A percentile compares a stretch with the other conserved stretches of the same genome.
Evolutionary conservation across 2,797 vertebrate species (phyloP).

Genomic region (Xyrichtys novacula): DNA sequence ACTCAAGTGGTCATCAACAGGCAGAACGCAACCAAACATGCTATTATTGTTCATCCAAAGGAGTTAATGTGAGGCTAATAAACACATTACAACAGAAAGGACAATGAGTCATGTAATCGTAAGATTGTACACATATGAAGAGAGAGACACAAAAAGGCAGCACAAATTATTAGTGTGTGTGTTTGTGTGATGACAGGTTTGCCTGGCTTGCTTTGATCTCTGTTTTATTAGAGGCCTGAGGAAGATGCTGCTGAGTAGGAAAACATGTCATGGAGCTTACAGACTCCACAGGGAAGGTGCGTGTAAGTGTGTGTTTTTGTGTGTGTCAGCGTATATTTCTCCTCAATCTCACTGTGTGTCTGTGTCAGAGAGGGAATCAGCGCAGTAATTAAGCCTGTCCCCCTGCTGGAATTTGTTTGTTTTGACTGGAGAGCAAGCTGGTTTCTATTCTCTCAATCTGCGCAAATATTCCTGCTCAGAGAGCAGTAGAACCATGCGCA

Average conservation of each 20-base stretch:
- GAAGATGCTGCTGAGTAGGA: slow-evolving; percentile 79
- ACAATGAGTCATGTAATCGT: slow-evolving; percentile 49
- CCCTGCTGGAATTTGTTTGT: slow-evolving; percentile 45
- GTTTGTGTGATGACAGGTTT: slow-evolving; percentile 72
- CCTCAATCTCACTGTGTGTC: slow-evolving; percentile 17
- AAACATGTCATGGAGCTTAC: slow-evolving; percentile 76
- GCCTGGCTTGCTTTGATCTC: slow-evolving; percentile 75
- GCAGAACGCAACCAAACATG: slow-evolving; percentile 33
- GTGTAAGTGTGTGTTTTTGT: slow-evolving; percentile 24
- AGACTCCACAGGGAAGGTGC: slow-evolving; percentile 68
- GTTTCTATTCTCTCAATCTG: slow-evolving; percentile 27
- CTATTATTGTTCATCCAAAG: slow-evolving; percentile 21
- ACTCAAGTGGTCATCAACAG: slow-evolving; percentile 31
- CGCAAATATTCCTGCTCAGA: slow-evolving; percentile 18
- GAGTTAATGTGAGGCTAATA: slow-evolving; percentile 19
- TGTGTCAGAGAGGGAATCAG: slow-evolving; percentile 18
- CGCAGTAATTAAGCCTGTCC: slow-evolving; percentile 41
- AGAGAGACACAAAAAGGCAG: slow-evolving; percentile 33
- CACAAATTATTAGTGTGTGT: slow-evolving; percentile 41
- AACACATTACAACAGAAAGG: slow-evolving; percentile 31
- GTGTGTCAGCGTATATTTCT: slow-evolving; percentile 17
- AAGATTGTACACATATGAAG: slow-evolving; percentile 14
- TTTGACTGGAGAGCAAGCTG: slow-evolving; percentile 27
- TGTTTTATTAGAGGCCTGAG: slow-evolving; percentile 82
- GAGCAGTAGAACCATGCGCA: slow-evolving; percentile 13